Base-by-base conservation (phyloP, 2,113 vertebrate genomes). In the Oriolus oriolus region DNA sequence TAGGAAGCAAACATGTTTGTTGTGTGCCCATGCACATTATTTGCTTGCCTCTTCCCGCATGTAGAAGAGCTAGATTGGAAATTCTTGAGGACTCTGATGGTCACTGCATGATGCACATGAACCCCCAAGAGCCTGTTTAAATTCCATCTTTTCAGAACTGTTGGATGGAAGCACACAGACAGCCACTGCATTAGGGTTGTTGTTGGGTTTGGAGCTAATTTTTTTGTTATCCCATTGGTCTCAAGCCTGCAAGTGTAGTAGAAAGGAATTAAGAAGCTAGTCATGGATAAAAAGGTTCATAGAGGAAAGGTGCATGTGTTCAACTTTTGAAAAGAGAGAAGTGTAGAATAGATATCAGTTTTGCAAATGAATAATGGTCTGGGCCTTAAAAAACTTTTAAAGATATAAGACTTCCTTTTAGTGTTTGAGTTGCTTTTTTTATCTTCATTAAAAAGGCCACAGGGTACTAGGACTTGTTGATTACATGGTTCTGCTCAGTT, bases 131-230 rank as follows among this genome's bases (percentile, higher is more conserved):
- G 7, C 4, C 57, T 71, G 6, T 42, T 84, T 73, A 78, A 82
- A 89, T 91, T 49, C 27, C 7, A 1, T 39, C 13, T 61, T 81
- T 52, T 60, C n/a, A 50, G 41, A 56, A 13, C 16, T 45, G 21
- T 33, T 84, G 50, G 27, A 31, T 2, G 2, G 37, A 91, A 71
- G 14, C 8, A 45, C 5, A 68, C 2, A 42, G n/a, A 13, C 9
- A 59, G 24, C 6, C 5, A 17, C 16, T 50, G 27, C 33, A 47
- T 28, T 37, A 44, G 2, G 3, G 33, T 45, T 2, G 1, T 5
- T 80, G 19, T 37, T 49, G 9, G 8, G 2, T 94, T 69, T 57
- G 41, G 13, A 78, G 13, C 1, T 69, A 7, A 22, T 28, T 52
- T 31, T 65, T 21, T 78, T 77, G 5, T 50, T 73, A 19, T 61